phyloP scores from a whole-genome alignment of 1,140 invertebrate species.

The Antheraea pernyi region DNA sequence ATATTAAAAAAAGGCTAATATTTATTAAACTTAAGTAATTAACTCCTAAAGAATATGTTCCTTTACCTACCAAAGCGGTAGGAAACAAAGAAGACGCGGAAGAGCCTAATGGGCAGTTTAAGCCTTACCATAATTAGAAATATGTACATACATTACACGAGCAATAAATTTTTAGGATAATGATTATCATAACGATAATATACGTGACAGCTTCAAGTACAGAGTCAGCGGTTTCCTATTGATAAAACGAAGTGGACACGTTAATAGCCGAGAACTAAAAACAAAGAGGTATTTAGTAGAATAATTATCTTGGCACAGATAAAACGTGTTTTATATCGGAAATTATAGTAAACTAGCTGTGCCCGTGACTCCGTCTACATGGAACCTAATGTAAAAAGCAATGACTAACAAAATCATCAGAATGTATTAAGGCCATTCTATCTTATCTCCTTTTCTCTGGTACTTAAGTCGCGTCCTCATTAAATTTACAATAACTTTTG shows the following conservation, averaged over 20 bases:
- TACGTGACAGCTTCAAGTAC: neutral
- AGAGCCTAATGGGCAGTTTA: conserved; percentile 15
- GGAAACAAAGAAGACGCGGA: conserved; percentile 5
- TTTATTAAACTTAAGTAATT: too few species aligned
- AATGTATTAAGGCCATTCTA: too few species aligned
- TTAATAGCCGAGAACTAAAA: neutral
- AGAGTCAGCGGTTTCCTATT: neutral
- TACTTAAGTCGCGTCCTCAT: too few species aligned
- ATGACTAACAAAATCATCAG: too few species aligned
- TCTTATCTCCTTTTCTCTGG: too few species aligned
- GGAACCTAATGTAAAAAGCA: too few species aligned
- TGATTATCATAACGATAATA: neutral
- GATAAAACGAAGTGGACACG: neutral
- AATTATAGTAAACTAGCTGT: neutral
- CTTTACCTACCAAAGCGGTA: neutral
- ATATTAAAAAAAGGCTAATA: too few species aligned
- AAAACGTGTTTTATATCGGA: neutral
- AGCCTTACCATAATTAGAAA: conserved; percentile 16
- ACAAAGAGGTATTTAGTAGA: conserved; percentile 3
- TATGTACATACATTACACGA: neutral
- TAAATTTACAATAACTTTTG: too few species aligned
- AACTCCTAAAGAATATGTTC: too few species aligned
- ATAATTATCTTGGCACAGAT: conserved; percentile 3
- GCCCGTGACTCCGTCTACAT: too few species aligned
- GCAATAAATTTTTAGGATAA: conserved; percentile 6